Evolutionary conservation across 2,888 invertebrate genomes (phyloP).

Genomic region (Taenaris catops): DNA sequence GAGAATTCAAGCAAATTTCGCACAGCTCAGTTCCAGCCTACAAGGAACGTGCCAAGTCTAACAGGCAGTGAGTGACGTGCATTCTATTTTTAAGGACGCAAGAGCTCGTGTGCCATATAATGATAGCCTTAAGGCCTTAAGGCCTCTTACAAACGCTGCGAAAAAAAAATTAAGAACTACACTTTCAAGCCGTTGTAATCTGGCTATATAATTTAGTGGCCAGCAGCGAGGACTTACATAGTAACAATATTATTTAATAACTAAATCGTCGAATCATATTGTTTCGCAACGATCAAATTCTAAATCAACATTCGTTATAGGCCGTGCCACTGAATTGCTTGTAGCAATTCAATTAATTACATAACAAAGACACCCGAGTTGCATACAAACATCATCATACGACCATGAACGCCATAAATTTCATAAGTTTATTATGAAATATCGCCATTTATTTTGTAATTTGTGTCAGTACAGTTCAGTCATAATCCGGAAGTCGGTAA

Average conservation of each 20-base stretch:
- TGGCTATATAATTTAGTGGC: constrained; percentile 10
- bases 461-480: constrained; percentile 1
- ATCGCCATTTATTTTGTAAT: neutral
- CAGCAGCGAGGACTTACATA: constrained; percentile 18
- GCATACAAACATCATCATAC: neutral
- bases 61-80: constrained; percentile 47
- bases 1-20: too few relatives aligned
- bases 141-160: constrained; percentile 16
- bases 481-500: too few relatives aligned
- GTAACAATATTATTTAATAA: constrained; percentile 16
- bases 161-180: constrained; percentile 21
- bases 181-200: constrained; percentile 21
- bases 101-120: constrained; percentile 20
- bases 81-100: constrained; percentile 25
- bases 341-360: constrained; percentile 1
- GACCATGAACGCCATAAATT: neutral
- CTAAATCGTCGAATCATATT: constrained; percentile 20
- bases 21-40: too few relatives aligned
- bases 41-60: too few relatives aligned
- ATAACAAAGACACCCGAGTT: constrained; percentile 1
- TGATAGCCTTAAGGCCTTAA: constrained; percentile 19
- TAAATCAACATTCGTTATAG: constrained; percentile 6
- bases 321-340: constrained; percentile 4
- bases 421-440: neutral
- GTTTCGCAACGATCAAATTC: constrained; percentile 2